A percentile compares a stretch with the other conserved stretches of the same genome.
These are phyloP conservation scores for Ardeotis arabs DNA, from an alignment of 2,113 vertebrate genomes.

Conservation along the genomic window DNA sequence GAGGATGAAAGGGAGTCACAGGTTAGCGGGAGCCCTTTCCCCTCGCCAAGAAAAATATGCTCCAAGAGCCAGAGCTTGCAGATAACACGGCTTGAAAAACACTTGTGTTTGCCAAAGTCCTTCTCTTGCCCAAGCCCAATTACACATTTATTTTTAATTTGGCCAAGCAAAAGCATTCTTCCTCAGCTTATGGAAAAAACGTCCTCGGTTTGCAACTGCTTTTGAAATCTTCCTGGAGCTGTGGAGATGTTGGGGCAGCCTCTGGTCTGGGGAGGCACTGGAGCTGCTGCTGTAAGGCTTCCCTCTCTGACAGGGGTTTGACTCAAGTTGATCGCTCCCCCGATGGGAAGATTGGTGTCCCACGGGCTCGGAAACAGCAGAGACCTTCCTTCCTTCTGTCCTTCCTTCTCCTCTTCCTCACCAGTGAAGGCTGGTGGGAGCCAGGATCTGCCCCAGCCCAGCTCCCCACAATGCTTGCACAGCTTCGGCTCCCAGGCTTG, in stretches of 20 bases:
- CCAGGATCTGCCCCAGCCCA: not conserved
- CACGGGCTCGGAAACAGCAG: not conserved
- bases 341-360: not conserved
- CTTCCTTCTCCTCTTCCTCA: not conserved
- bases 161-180: slow-evolving; percentile 12
- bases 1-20: not conserved
- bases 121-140: not conserved
- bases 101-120: not conserved
- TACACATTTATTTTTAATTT: slow-evolving; percentile 12
- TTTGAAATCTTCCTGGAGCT: not conserved
- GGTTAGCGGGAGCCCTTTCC: not conserved
- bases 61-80: not conserved
- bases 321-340: not conserved
- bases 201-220: not conserved
- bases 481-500: not conserved
- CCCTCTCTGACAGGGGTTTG: not conserved
- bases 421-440: not conserved
- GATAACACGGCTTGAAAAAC: not conserved
- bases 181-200: not conserved
- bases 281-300: not conserved
- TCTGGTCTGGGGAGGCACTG: not conserved
- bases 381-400: not conserved
- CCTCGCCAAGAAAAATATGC: not conserved
- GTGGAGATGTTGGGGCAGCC: not conserved
- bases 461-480: not conserved